A percentile compares a stretch with the other conserved stretches of the same genome.
phyloP scores from a whole-genome alignment of 2,113 vertebrate genomes.

The Perognathus longimembris region DNA sequence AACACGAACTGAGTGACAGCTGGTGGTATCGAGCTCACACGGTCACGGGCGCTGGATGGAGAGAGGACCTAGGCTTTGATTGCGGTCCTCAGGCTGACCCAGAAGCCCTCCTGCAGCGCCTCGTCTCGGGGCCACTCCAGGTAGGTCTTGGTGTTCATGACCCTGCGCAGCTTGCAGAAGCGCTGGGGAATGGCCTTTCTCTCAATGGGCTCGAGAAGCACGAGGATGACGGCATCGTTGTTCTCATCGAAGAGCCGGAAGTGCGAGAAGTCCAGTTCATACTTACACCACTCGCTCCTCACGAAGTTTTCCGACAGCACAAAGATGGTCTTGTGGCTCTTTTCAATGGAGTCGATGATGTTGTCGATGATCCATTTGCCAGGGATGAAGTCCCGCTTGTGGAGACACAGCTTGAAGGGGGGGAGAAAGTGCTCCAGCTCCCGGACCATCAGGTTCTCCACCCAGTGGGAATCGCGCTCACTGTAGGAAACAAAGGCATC shows the following conservation, averaged over 20 bases:
- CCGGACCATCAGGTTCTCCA: slow-evolving; percentile 91
- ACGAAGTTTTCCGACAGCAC: slow-evolving; percentile 94
- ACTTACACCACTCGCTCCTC: slow-evolving; percentile 95
- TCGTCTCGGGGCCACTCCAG: slow-evolving; percentile 92
- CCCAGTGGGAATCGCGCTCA: slow-evolving; percentile 92
- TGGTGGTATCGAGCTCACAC: neutral
- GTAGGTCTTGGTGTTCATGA: slow-evolving; percentile 96
- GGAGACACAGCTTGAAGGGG: slow-evolving; percentile 89
- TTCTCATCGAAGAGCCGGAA: slow-evolving; percentile 93
- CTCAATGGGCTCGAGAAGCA: slow-evolving; percentile 92
- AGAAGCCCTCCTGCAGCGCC: slow-evolving; percentile 86
- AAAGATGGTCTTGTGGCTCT: slow-evolving; percentile 91
- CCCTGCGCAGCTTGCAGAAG: slow-evolving; percentile 92
- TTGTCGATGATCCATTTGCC: slow-evolving; percentile 95
- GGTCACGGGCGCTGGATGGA: neutral
- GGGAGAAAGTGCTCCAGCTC: slow-evolving; percentile 87
- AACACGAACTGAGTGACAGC: neutral
- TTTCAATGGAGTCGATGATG: slow-evolving; percentile 93
- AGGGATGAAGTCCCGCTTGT: slow-evolving; percentile 93
- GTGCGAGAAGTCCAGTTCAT: slow-evolving; percentile 96
- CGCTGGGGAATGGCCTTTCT: slow-evolving; percentile 91
- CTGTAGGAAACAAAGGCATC: slow-evolving; percentile 97
- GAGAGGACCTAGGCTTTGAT: slow-evolving; percentile 82
- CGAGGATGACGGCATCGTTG: slow-evolving; percentile 87
- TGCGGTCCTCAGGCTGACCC: slow-evolving; percentile 89